Base-by-base conservation (phyloP, 2,888 invertebrate species). In the Brenthis ino region DNA sequence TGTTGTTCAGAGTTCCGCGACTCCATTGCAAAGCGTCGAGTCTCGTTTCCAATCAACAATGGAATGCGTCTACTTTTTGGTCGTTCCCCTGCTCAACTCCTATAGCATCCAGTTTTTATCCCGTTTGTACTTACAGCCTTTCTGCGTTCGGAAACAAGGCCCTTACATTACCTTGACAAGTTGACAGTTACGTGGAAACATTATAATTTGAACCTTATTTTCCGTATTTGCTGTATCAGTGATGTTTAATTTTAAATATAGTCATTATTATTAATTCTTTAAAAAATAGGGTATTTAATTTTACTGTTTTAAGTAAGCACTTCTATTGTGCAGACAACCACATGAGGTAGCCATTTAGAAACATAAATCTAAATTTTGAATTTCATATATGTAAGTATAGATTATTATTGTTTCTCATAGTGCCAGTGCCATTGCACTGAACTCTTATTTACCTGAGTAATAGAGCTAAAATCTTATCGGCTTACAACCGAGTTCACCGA, bases 31-130 rank as follows among this genome's bases (percentile, higher is more conserved):
- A 82, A 82, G 82, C 84, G 83, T 84, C 85, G 83, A 85, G 85
- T 86, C 87, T 88, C 82, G 88, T 84, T 87, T 86, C 87, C 88
- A 89, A 89, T 92, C 90, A 85, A 89, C 89, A 91, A 89, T 86
- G 91, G 89, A 89, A 91, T 89, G 89, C 84, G 82, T 79, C 79
- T 82, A 85, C 86, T 87, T 90, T 91, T 91, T 88, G 88, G 87
- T 88, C 84, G 85, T 78, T 79, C 51, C 37, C 53, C 65, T 33
- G 64, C 73, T 73, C 72, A 69, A 57, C 54, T 71, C 64, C 65
- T 70, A 69, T 74, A 57, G 67, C 63, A 66, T 72, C 75, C 61
- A 71, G 75, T 79, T 79, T 76, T 78, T 76, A 74, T 74, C 67
- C 69, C 74, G 77, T 77, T 77, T 74, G 58, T 64, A 67, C 51